Evolutionary conservation across 2,113 vertebrate genomes (phyloP).

Genomic region (Menura novaehollandiae): DNA sequence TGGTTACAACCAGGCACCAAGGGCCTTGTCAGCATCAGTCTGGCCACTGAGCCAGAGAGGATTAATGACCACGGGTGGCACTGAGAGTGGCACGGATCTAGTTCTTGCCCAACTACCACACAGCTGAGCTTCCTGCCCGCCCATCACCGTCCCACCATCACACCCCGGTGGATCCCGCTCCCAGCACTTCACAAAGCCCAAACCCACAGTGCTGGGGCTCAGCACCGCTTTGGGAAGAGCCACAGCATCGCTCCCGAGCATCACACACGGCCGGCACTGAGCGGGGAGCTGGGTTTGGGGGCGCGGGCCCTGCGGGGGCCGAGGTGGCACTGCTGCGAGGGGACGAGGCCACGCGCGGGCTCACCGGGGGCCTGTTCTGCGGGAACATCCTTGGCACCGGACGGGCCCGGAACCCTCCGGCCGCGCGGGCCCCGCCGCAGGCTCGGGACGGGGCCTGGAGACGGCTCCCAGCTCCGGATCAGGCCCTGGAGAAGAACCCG

Average conservation of each 20-base stretch:
- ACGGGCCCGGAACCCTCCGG: background rate
- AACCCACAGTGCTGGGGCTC: background rate
- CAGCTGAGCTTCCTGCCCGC: background rate
- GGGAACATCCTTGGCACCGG: conserved; percentile 78
- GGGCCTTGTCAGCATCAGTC: background rate
- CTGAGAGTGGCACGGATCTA: fast-evolving
- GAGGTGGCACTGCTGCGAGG: background rate
- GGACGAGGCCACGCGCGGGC: background rate
- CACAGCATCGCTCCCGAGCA: background rate
- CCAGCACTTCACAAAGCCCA: fast-evolving
- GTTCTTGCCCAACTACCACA: fast-evolving
- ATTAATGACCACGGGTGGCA: background rate
- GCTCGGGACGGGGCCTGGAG: background rate
- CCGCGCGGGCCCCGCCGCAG: background rate
- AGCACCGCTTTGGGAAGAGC: background rate
- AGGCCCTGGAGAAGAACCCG: background rate
- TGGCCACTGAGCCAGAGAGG: background rate
- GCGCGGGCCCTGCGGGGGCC: background rate
- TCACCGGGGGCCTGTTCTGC: conserved; percentile 87
- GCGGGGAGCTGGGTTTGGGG: background rate
- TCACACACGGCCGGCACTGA: background rate
- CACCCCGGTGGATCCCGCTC: fast-evolving
- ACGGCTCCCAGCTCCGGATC: background rate
- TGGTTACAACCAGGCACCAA: background rate
- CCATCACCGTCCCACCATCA: background rate